phyloP scores from a whole-genome alignment of 2,113 vertebrate species.

The Micromys minutus region DNA sequence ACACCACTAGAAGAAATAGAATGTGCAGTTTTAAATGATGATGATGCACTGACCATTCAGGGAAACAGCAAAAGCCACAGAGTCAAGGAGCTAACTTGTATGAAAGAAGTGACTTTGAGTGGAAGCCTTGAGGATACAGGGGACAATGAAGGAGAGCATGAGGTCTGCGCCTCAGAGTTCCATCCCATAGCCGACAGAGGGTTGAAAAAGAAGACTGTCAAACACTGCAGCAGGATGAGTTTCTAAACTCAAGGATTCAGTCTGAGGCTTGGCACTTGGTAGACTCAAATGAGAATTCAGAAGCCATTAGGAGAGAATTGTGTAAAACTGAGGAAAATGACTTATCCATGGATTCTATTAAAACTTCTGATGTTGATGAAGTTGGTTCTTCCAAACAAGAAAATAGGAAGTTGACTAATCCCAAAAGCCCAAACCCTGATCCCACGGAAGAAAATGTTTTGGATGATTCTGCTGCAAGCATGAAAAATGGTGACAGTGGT shows the following conservation, averaged over 20 bases:
- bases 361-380: conserved; percentile 66
- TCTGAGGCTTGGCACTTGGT: conserved; percentile 78
- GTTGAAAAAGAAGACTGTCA: conserved; percentile 74
- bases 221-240: conserved; percentile 77
- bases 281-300: conserved; percentile 80
- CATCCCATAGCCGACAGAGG: conserved; percentile 38
- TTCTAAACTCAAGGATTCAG: conserved; percentile 72
- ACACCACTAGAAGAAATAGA: conserved; percentile 79
- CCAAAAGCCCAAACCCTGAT: conserved; percentile 73
- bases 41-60: conserved; percentile 74
- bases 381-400: conserved; percentile 74
- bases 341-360: conserved; percentile 57
- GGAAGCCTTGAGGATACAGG: conserved; percentile 73
- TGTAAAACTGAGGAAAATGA: conserved; percentile 64
- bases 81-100: conserved; percentile 71
- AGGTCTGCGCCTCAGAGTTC: conserved; percentile 79
- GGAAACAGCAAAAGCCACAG: conserved; percentile 85
- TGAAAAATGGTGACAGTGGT: conserved; percentile 77
- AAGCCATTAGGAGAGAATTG: conserved; percentile 69
- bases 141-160: conserved; percentile 58
- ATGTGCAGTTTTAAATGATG: conserved; percentile 75
- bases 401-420: conserved; percentile 55
- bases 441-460: conserved; percentile 68
- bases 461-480: conserved; percentile 68
- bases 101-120: conserved; percentile 71